A percentile compares a stretch with the other conserved stretches of the same genome.
These are phyloP conservation scores for Heteromormyrus szaboi DNA, from an alignment of 2,797 vertebrate species.

Conservation along the genomic window DNA sequence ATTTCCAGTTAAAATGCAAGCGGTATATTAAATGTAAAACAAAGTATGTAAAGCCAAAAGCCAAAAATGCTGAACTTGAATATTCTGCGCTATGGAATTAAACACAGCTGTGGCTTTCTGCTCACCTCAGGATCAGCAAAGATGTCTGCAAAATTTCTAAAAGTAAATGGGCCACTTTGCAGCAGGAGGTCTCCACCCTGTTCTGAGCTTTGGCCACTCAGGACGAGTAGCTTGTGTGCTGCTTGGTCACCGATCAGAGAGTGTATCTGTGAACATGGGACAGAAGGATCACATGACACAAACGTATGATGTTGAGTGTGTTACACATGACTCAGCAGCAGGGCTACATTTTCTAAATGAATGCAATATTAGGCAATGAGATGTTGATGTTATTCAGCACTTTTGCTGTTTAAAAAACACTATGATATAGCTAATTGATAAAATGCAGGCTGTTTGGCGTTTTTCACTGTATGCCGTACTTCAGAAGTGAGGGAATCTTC, in stretches of 20 bases:
- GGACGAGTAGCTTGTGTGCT: slow-evolving; percentile 77
- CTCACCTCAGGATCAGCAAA: slow-evolving; percentile 75
- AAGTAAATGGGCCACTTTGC: slow-evolving; percentile 80
- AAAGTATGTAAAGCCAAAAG: not conserved
- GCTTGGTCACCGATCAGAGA: slow-evolving; percentile 75
- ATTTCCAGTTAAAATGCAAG: not conserved
- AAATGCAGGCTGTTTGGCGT: not conserved
- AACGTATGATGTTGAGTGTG: not conserved
- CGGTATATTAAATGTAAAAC: not conserved
- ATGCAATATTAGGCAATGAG: not conserved
- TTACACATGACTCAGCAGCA: not conserved
- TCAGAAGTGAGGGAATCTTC: slow-evolving; percentile 70
- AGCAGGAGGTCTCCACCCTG: slow-evolving; percentile 80
- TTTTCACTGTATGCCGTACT: slow-evolving; percentile 56
- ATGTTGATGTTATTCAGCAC: not conserved
- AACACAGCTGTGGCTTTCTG: not conserved
- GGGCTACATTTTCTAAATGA: not conserved
- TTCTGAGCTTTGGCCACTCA: slow-evolving; percentile 84
- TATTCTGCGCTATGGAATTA: not conserved
- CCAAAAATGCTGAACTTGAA: not conserved
- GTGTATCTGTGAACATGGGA: slow-evolving; percentile 60
- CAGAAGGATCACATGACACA: not conserved
- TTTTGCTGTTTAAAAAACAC: not conserved
- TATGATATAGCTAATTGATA: not conserved
- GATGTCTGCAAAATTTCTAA: slow-evolving; percentile 74